phyloP scores from a whole-genome alignment of 1,140 invertebrate species.

The Pogonomyrmex californicus region DNA sequence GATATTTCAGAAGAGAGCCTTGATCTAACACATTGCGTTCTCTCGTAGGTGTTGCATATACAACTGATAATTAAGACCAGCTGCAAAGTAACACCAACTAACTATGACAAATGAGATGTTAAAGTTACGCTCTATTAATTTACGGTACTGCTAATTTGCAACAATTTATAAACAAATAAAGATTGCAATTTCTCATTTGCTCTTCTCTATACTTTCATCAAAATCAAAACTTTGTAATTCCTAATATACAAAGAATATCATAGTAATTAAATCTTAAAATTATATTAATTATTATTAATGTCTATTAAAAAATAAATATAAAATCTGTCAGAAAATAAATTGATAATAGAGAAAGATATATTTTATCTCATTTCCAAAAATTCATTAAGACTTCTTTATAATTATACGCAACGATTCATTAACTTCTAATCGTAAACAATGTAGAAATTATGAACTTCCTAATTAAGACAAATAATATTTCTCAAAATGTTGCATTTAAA shows the following conservation, averaged over 20 bases:
- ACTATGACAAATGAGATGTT: background rate
- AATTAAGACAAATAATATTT: background rate
- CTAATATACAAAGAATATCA: background rate
- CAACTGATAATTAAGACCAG: constrained; percentile 19
- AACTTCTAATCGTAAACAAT: background rate
- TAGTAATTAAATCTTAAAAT: background rate
- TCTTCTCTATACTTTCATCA: background rate
- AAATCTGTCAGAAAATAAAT: background rate
- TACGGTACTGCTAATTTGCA: background rate
- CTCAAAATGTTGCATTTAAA: background rate
- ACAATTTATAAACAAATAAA: constrained; percentile 16
- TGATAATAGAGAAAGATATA: background rate
- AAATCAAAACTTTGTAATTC: background rate
- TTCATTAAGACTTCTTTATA: background rate
- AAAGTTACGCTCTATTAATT: constrained; percentile 8
- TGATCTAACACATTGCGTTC: background rate
- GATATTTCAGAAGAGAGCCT: background rate
- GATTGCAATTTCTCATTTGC: background rate
- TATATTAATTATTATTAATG: background rate
- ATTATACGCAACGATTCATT: background rate
- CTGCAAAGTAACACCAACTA: constrained; percentile 2
- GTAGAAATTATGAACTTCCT: background rate
- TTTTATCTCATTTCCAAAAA: background rate
- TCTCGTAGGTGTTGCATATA: background rate
- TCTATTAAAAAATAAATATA: background rate